phyloP scores from a whole-genome alignment of 2,113 vertebrate genomes.

The Macrotus californicus region DNA sequence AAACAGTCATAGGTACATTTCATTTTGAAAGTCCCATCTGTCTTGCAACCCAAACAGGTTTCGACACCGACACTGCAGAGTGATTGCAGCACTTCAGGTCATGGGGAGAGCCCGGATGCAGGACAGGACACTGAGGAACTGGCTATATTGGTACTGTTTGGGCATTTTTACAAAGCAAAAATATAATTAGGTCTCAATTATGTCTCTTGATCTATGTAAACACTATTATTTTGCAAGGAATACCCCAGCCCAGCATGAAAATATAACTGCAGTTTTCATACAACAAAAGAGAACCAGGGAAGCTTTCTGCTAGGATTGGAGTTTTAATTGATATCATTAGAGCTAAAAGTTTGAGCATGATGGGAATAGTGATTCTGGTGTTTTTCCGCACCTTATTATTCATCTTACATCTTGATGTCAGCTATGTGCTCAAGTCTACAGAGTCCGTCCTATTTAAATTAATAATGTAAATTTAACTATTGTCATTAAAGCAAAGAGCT shows the following conservation, averaged over 20 bases:
- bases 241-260: background rate
- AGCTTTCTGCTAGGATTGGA: constrained; percentile 19
- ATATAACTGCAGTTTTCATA: background rate
- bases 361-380: constrained; percentile 57
- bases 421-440: constrained; percentile 71
- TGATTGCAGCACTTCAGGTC: constrained; percentile 74
- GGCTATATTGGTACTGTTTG: constrained; percentile 27
- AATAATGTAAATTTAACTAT: constrained; percentile 77
- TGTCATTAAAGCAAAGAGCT: constrained; percentile 79
- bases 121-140: constrained; percentile 53
- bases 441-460: constrained; percentile 78
- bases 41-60: constrained; percentile 82
- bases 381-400: constrained; percentile 65
- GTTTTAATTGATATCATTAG: constrained; percentile 74
- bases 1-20: constrained; percentile 87
- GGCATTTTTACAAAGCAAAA: constrained; percentile 40
- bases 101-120: constrained; percentile 71
- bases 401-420: constrained; percentile 72
- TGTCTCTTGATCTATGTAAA: background rate
- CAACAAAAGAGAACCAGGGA: constrained; percentile 42
- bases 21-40: constrained; percentile 86
- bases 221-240: constrained; percentile 7
- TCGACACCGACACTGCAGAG: constrained; percentile 81
- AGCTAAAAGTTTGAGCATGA: constrained; percentile 62
- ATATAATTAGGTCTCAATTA: constrained; percentile 29